Evolutionary conservation across 2,113 vertebrate genomes (phyloP).

Genomic region (Hylia prasina): DNA sequence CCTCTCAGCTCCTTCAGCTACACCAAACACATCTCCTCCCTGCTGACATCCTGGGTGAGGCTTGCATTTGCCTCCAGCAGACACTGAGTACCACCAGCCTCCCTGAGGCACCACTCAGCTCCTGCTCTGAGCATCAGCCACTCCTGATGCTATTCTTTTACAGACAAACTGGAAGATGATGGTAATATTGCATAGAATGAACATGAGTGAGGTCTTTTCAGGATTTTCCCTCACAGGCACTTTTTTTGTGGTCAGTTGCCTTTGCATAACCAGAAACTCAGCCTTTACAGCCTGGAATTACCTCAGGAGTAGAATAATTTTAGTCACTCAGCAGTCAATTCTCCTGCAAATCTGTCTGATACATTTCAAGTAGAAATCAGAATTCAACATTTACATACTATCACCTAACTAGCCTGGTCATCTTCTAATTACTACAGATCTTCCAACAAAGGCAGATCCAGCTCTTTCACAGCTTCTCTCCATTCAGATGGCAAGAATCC

Average conservation of each 20-base stretch:
- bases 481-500: background rate
- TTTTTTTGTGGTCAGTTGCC: background rate
- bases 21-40: background rate
- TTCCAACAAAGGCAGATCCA: background rate
- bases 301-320: background rate
- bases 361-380: background rate
- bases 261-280: background rate
- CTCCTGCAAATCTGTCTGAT: background rate
- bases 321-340: background rate
- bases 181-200: background rate
- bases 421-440: background rate
- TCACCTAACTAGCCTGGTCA: background rate
- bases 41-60: no score
- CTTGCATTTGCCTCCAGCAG: background rate
- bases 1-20: background rate
- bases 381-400: background rate
- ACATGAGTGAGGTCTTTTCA: background rate
- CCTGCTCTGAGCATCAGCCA: background rate
- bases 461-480: background rate
- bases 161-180: background rate
- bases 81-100: background rate
- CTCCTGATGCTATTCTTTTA: background rate
- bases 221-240: background rate
- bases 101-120: fast-evolving
- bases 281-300: background rate